Conservation (phyloP, 1,140 invertebrate genomes). For the Schlechtendalia chinensis region DNA sequence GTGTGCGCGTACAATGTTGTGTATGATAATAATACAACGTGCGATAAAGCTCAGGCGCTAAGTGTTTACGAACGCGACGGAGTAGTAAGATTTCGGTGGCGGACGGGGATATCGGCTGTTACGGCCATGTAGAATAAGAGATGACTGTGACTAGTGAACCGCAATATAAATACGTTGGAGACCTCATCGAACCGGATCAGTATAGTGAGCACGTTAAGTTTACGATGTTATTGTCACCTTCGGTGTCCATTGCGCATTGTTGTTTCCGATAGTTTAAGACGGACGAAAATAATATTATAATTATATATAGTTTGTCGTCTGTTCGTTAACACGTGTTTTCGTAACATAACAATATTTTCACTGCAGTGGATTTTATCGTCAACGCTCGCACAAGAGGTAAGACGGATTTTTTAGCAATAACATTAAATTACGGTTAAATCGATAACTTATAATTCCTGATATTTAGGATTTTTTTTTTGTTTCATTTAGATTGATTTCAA, state of each 20-base stretch:
- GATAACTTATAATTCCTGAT: no score
- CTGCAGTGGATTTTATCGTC: not conserved
- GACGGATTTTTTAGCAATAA: not conserved
- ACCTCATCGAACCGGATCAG: slow-evolving; percentile 33
- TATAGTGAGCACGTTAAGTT: slow-evolving; percentile 37
- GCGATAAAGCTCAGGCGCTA: no score
- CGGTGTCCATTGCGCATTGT: slow-evolving; percentile 7
- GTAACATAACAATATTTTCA: not conserved
- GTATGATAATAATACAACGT: no score
- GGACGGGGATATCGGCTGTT: slow-evolving; percentile 17
- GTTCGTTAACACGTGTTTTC: not conserved
- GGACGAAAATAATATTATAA: not conserved
- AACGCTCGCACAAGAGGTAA: not conserved
- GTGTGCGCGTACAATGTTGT: no score
- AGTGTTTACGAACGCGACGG: no score
- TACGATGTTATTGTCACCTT: slow-evolving; percentile 40
- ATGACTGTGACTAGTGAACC: slow-evolving; percentile 32
- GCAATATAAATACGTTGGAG: slow-evolving; percentile 44
- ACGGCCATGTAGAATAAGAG: not conserved
- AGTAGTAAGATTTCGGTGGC: not conserved
- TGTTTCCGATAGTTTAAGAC: not conserved
- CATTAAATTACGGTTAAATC: no score
- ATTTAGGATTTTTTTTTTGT: no score
- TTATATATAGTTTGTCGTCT: no score
- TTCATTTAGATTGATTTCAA: no score